Base-by-base conservation (phyloP, 2,113 vertebrate species). In the Mobula hypostoma region DNA sequence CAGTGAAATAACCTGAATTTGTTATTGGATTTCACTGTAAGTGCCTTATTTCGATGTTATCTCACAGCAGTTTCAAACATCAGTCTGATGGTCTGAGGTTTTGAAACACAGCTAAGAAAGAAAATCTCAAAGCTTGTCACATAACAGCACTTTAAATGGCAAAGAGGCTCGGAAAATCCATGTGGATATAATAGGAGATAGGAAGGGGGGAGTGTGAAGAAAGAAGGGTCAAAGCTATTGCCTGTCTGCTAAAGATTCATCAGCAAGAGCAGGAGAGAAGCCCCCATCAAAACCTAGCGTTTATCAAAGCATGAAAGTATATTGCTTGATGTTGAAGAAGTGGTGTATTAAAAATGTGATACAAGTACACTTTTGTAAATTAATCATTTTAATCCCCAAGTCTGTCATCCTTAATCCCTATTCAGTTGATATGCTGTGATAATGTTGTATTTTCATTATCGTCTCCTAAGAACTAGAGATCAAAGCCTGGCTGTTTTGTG, bases 371-470 rank as follows among this genome's bases (percentile, higher is more conserved):
- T 93, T 48, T 93, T 93, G 91, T 93, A 93, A 93, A 93, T 93
- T 93, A 93, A 93, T 93, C 68, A 74, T 93, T 93, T 93, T 93
- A 93, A 93, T 93, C 91, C 91, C 24, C 70, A 74, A 93, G 70
- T 29, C 36, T 74, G 70, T 93, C 91, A 93, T 76, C 70, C 91
- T 70, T 72, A 93, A 93, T 93, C 70, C 91, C 70, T 12, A 74
- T 74, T 93, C 68, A 93, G 68, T 93, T 72, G 91, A 93, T 74
- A 93, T 56, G 40, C 91, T 24, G 21, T 48, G 40, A 48, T 93
- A 93, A 68, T 74, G 68, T 93, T 93, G 91, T 93, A 72, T 76
- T 93, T 93, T 93, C 91, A 93, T 93, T 93, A 93, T 93, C 66
- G 32, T 36, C 27, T 40, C 8, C 70, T 93, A 56, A 74, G 74